Evolutionary conservation across 2,888 invertebrate species (phyloP).

Genomic region (Notodonta dromedarius): DNA sequence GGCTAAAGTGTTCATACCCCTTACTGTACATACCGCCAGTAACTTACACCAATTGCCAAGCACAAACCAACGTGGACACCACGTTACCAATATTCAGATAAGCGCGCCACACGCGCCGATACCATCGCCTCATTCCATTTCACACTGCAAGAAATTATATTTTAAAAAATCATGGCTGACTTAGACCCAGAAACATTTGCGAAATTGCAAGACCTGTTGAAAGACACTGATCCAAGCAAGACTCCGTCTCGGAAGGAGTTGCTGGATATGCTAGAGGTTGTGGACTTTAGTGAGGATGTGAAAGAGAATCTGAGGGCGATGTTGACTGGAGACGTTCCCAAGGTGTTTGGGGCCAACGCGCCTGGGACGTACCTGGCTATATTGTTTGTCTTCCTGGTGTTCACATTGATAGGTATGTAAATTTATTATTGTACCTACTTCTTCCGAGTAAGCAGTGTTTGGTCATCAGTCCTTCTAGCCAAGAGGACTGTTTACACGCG

Average conservation of each 20-base stretch:
- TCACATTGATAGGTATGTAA: slow-evolving; percentile 54
- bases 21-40: slow-evolving; percentile 16
- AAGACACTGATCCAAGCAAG: slow-evolving; percentile 59
- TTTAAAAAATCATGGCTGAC: slow-evolving; percentile 43
- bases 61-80: slow-evolving; percentile 47
- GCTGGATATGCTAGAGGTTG: slow-evolving; percentile 82
- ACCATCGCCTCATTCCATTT: slow-evolving; percentile 12
- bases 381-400: slow-evolving; percentile 62
- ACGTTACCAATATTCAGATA: slow-evolving; percentile 42
- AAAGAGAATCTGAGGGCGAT: slow-evolving; percentile 83
- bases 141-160: slow-evolving; percentile 11
- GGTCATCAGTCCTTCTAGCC: no score
- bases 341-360: slow-evolving; percentile 59
- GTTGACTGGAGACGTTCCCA: slow-evolving; percentile 73
- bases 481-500: no score
- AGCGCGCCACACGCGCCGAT: slow-evolving; percentile 1
- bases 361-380: slow-evolving; percentile 57
- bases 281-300: slow-evolving; percentile 86
- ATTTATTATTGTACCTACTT: background rate
- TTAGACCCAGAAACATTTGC: slow-evolving; percentile 43
- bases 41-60: slow-evolving; percentile 33
- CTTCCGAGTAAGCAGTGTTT: no score
- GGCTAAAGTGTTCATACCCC: no score
- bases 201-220: slow-evolving; percentile 57
- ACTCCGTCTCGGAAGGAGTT: slow-evolving; percentile 83